A percentile compares a stretch with the other conserved stretches of the same genome.
Conservation (phyloP, 2,888 invertebrate genomes). For the Diaphora mendica region DNA sequence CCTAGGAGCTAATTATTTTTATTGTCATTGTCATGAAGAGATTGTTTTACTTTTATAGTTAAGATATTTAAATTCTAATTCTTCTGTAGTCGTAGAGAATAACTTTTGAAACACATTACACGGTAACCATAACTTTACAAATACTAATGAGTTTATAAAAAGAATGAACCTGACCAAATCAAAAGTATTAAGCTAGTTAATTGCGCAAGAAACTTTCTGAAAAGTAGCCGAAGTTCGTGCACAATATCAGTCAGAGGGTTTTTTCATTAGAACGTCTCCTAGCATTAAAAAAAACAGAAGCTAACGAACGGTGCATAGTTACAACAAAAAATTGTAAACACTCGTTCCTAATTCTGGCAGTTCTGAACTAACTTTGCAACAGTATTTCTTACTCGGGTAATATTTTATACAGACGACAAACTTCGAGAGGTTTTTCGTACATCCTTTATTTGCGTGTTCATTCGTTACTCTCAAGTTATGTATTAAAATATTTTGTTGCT, state of each 20-base stretch:
- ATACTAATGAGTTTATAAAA: slow-evolving; percentile 49
- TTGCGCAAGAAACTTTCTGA: slow-evolving; percentile 66
- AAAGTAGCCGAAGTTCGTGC: slow-evolving; percentile 63
- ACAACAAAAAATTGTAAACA: slow-evolving; percentile 43
- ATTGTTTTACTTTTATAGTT: too few species aligned
- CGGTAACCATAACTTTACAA: slow-evolving; percentile 45
- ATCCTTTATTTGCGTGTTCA: slow-evolving; percentile 37
- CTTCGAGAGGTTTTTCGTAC: slow-evolving; percentile 33
- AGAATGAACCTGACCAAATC: slow-evolving; percentile 59
- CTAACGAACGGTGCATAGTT: slow-evolving; percentile 64
- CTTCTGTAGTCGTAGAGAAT: background rate
- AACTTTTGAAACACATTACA: too few species aligned
- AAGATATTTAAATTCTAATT: too few species aligned
- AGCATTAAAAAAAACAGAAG: slow-evolving; percentile 63
- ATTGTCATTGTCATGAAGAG: background rate
- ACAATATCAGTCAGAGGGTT: slow-evolving; percentile 64
- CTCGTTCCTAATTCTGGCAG: slow-evolving; percentile 40
- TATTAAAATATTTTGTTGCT: slow-evolving; percentile 37
- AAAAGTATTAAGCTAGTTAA: slow-evolving; percentile 66
- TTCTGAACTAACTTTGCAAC: slow-evolving; percentile 40
- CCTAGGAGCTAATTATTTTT: background rate
- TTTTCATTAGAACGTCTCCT: slow-evolving; percentile 70
- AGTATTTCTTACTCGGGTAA: slow-evolving; percentile 15
- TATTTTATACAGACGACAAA: slow-evolving; percentile 25
- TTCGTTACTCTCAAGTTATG: slow-evolving; percentile 36